These are phyloP conservation scores for Limenitis arthemis DNA, from an alignment of 2,888 invertebrate species.

Conservation along the genomic window DNA sequence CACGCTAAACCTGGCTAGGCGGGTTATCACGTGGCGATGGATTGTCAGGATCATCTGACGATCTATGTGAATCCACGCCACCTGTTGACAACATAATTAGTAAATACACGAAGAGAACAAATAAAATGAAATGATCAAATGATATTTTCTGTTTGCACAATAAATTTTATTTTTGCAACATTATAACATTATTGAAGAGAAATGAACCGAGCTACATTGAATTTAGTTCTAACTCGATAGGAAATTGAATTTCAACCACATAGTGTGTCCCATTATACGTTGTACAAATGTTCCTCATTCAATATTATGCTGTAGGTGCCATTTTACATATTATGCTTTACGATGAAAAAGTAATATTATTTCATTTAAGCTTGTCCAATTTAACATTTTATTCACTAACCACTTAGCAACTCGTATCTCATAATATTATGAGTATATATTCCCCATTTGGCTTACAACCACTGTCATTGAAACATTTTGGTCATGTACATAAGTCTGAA, in stretches of 20 bases:
- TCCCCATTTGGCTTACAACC: too few relatives aligned
- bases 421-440: too few relatives aligned
- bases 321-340: background rate
- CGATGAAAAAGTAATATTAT: too few relatives aligned
- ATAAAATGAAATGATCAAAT: too few relatives aligned
- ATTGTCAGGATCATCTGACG: constrained; percentile 94
- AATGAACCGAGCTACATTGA: constrained; percentile 29
- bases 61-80: constrained; percentile 96
- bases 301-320: constrained; percentile 6
- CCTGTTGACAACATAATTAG: constrained; percentile 64
- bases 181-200: constrained; percentile 23
- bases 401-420: too few relatives aligned
- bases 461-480: too few relatives aligned
- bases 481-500: too few relatives aligned
- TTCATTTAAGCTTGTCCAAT: too few relatives aligned
- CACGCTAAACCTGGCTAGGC: constrained; percentile 92
- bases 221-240: constrained; percentile 37
- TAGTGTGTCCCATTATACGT: constrained; percentile 29
- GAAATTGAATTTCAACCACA: constrained; percentile 44
- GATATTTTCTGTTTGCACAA: too few relatives aligned
- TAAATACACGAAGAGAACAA: background rate
- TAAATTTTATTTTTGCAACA: background rate
- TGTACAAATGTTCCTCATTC: constrained; percentile 31
- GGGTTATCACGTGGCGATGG: constrained; percentile 91
- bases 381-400: too few relatives aligned